These are phyloP conservation scores for Tenualosa thibaudeaui DNA, from an alignment of 2,797 vertebrate genomes.

Conservation along the genomic window DNA sequence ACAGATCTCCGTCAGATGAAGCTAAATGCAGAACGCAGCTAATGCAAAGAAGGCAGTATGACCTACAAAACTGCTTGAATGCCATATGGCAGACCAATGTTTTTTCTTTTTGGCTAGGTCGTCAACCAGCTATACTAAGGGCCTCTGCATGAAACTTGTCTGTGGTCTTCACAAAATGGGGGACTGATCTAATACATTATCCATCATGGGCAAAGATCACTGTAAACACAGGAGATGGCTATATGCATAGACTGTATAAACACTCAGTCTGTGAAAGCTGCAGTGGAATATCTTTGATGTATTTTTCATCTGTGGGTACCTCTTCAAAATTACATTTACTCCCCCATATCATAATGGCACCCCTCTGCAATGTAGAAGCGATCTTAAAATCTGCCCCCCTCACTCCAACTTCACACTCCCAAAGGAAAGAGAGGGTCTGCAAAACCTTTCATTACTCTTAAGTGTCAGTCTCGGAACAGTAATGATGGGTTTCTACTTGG, in stretches of 20 bases:
- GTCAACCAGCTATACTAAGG: not conserved
- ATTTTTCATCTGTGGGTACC: not conserved
- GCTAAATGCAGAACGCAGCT: not conserved
- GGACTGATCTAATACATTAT: not conserved
- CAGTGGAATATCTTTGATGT: not conserved
- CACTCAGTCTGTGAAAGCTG: not conserved
- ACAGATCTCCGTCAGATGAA: not conserved
- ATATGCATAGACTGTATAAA: not conserved
- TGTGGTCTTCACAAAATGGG: not conserved
- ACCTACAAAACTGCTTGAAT: not conserved
- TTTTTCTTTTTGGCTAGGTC: not conserved
- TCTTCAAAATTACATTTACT: not conserved
- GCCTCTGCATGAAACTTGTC: not conserved
- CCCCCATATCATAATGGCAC: not conserved
- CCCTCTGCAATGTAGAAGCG: not conserved
- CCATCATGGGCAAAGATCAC: not conserved
- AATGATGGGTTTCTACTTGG: constrained; percentile 38
- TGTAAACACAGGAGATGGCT: not conserved
- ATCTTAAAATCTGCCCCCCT: not conserved
- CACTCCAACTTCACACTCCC: not conserved
- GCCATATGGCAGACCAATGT: not conserved
- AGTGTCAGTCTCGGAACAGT: constrained; percentile 34
- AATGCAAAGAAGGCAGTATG: not conserved
- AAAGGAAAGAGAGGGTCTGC: not conserved
- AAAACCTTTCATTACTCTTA: constrained; percentile 43